These are phyloP conservation scores for Tipula lateralis DNA, from an alignment of 2,888 invertebrate genomes.

Conservation along the genomic window DNA sequence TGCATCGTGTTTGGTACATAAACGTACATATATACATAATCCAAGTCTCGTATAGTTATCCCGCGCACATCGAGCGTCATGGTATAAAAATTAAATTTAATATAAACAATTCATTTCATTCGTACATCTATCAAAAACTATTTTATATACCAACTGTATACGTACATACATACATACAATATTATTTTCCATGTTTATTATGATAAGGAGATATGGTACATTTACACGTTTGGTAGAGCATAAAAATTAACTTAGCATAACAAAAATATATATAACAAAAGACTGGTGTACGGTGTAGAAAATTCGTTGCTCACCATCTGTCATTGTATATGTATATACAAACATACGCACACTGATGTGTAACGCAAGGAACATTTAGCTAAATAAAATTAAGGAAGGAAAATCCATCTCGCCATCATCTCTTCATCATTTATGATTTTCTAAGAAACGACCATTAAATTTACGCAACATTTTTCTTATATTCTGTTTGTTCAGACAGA, in stretches of 20 bases:
- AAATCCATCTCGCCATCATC: no score
- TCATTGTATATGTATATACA: not conserved
- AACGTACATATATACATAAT: not conserved
- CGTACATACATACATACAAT: not conserved
- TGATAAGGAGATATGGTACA: not conserved
- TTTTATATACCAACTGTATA: not conserved
- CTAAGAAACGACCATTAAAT: no score
- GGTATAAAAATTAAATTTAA: not conserved
- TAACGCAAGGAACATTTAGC: not conserved
- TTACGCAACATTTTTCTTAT: no score
- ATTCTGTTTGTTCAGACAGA: no score
- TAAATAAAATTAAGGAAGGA: not conserved
- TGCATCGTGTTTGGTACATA: not conserved
- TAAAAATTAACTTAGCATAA: conserved; percentile 11
- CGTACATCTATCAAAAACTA: not conserved
- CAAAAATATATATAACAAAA: not conserved
- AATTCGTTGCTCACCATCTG: not conserved
- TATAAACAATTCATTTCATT: not conserved
- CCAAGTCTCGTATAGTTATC: not conserved
- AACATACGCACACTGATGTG: no score
- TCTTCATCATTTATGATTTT: no score
- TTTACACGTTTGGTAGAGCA: conserved; percentile 13
- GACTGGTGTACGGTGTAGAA: not conserved
- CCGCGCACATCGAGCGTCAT: not conserved
- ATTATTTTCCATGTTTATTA: not conserved